Base-by-base conservation (phyloP, 2,113 vertebrate genomes). In the Chaetodon auriga region DNA sequence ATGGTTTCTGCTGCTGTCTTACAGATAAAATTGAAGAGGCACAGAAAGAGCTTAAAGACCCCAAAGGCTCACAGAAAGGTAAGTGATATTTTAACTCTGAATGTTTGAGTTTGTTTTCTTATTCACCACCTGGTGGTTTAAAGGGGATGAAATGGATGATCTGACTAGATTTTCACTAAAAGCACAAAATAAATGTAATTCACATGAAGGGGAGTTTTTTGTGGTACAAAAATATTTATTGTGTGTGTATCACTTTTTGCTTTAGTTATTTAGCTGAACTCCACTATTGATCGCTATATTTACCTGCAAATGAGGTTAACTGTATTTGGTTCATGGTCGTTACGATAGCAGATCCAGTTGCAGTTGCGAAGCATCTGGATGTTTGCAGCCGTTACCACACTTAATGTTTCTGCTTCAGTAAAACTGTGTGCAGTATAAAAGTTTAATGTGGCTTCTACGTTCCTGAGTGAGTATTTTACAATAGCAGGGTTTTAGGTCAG, bases 21-120 rank as follows among this genome's bases (percentile, higher is more conserved):
- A 14, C 95, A 99, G 98, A 99, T 87, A 99, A 99, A 97, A 99
- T 99, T 84, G 97, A 99, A 95, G 98, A 99, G 95, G 98, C 97
- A 93, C 98, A 99, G 93, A 99, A 99, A 87, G 97, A 99, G 91
- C 96, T 99, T 43, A 97, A 97, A 88, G 97, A 96, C 80, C 97
- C 97, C 76, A 96, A 97, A 94, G 96, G 94, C 82, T 92, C 96
- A 87, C 96, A 97, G 92, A 97, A 97, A 98, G 97, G 98, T 99
- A 96, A 89, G 89, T 72, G 2, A 21, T 8, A 5, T 18, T 38
- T 82, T 53, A 71, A 81, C 25, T 51, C 61, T 60, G 7, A 41
- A 10, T 23, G 19, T 30, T 30, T 30, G 9, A 30, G 23, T 58
- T 21, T 11, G 48, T 30, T 70, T 51, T 49, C 9, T 21, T 48